Evolutionary conservation across 1,140 invertebrate species (phyloP), one percentile per base, ranked within the genome.

Genomic region (Littorina saxatilis): DNA sequence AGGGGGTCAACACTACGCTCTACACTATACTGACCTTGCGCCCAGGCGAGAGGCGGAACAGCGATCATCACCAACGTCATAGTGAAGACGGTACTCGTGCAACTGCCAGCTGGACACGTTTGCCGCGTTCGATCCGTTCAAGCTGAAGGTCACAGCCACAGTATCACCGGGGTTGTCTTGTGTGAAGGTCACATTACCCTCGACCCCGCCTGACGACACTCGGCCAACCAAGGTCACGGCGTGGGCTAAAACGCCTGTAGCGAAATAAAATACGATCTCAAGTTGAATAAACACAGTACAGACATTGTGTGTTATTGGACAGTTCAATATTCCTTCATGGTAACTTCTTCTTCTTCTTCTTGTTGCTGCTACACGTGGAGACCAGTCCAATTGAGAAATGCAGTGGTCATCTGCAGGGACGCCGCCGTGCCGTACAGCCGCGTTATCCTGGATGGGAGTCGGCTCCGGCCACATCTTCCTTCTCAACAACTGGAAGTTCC

Each of bases 161-260:
- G 39, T 52, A 17, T 52, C 68, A 27, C 81, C 83, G 2, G 55
- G 29, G 0, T 11, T 68, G 40, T 27, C 23, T 75, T 87, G 86
- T 9, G 15, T 76, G 58, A 86, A 85, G 11, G 79, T 85, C 17
- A 87, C 76, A 0, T 35, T 83, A 17, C 86, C 86, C 17, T 27
- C 84, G 20, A 86, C 68, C 0, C 86, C 86, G 32, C 61, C 79
- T 39, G 82, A 79, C 23, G 81, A 61, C 17, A 85, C 66, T 5
- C 58, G 63, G 5, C 85, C 86, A n/a, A 43, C 32, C 15, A 86
- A 68, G 50, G 66, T 81, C 35, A 68, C 73, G 7, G 74, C 50
- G 29, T 76, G 47, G 47, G 47, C 47, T 50, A 68, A 39, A 20
- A 23, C 35, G 23, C 35, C 66, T 68, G 35, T 20, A 20, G 15